Evolutionary conservation across 2,113 vertebrate species (phyloP), one percentile per base, ranked within the genome.

Genomic region (Hippocampus zosterae): DNA sequence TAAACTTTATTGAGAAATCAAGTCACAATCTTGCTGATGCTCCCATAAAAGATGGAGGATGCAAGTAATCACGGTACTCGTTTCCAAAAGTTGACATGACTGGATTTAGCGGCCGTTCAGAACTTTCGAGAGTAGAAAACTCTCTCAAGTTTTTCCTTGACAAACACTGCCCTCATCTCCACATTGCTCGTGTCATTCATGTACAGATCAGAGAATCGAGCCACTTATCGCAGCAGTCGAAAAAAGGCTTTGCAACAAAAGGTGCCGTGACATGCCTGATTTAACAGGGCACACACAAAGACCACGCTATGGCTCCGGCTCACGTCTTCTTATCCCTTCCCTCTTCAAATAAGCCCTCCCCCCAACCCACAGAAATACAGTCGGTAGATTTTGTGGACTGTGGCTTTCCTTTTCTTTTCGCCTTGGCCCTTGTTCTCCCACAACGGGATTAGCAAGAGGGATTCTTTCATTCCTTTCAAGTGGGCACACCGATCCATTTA

Each of bases 391-490:
- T 68, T 74, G 2, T 1, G 12, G 67, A 74, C 76, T 60, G 63
- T 66, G 41, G 2, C 71, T 65, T 53, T 70, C 50, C 68, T 40
- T 62, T 57, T 29, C n/a, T 23, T 59, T 59, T 29, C 19, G 59
- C 75, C 41, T 73, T 69, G 0, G 73, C 76, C 76, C 80, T 84
- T 84, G 82, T 89, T 81, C 83, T 81, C 67, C 37, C 75, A 86
- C 86, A 90, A 86, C 88, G 81, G 85, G 84, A 90, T 90, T 89
- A 91, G 80, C 76, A 2, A 77, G 78, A 81, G 85, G 87, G 84
- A 87, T 85, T 86, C 81, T 72, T 83, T 78, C 77, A 87, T 83
- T 89, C 72, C 78, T 85, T 81, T 88, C 81, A 88, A 87, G 83
- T 87, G 81, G 84, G 83, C 80, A 84, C 73, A 76, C 80, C 87